phyloP scores from a whole-genome alignment of 1,140 invertebrate species.

The Drosophila sechellia region DNA sequence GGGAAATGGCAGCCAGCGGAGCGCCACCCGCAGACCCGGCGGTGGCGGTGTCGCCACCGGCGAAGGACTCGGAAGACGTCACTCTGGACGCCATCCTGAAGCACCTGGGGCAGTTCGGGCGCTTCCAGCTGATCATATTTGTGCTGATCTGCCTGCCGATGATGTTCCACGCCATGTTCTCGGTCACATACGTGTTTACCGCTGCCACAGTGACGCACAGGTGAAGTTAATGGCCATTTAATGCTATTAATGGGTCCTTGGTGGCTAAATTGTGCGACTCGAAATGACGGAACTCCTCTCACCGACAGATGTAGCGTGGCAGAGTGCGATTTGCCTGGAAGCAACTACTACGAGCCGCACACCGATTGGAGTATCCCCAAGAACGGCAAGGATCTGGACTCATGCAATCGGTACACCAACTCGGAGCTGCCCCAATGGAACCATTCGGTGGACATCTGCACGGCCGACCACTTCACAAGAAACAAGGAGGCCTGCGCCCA shows the following conservation, averaged over 20 bases:
- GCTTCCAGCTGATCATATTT: conserved; percentile 86
- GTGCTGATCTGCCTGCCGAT: conserved; percentile 85
- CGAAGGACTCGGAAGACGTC: conserved; percentile 66
- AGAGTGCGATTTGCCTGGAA: conserved; percentile 86
- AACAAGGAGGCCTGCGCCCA: conserved; percentile 51
- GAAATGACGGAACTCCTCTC: conserved; percentile 2
- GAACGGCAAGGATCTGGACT: conserved; percentile 83
- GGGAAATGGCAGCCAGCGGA: conserved; percentile 56
- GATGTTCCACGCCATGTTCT: conserved; percentile 86
- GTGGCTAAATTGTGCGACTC: not conserved
- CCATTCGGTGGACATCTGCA: conserved; percentile 66
- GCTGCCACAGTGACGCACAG: conserved; percentile 86
- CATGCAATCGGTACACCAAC: conserved; percentile 85
- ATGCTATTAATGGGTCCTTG: not conserved
- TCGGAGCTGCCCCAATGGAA: conserved; percentile 43
- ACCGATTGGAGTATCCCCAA: conserved; percentile 85
- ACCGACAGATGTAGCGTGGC: conserved; percentile 87
- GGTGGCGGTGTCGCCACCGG: conserved; percentile 15
- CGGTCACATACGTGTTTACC: conserved; percentile 87
- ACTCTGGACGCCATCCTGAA: conserved; percentile 81
- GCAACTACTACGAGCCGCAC: conserved; percentile 86
- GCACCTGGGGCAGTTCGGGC: conserved; percentile 86
- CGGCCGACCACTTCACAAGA: conserved; percentile 82
- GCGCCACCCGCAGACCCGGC: conserved; percentile 28
- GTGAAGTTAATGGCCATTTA: conserved; percentile 69